Conservation (phyloP, 2,888 invertebrate species). For the Acholoe squamosa region DNA sequence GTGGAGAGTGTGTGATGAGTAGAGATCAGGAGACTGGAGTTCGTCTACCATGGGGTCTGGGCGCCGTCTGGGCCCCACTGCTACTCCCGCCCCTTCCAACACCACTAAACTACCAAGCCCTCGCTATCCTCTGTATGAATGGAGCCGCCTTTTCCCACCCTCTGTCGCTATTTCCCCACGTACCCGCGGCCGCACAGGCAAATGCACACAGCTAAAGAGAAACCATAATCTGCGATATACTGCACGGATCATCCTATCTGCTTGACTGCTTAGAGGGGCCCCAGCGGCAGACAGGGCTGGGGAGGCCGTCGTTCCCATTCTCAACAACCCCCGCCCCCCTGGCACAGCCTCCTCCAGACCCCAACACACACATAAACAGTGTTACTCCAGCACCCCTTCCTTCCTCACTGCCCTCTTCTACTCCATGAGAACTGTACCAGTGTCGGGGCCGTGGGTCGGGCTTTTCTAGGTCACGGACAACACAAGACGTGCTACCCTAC, state of each 20-base stretch:
- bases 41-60: too few relatives aligned
- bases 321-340: background rate
- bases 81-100: too few relatives aligned
- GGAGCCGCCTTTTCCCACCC: background rate
- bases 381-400: background rate
- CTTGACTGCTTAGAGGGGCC: too few relatives aligned
- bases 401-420: background rate
- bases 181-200: background rate
- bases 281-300: background rate
- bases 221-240: too few relatives aligned
- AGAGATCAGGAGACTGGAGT: too few relatives aligned
- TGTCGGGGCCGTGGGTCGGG: background rate
- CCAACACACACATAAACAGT: too few relatives aligned
- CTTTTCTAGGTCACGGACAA: slow-evolving; percentile 30
- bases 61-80: too few relatives aligned
- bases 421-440: slow-evolving; percentile 36
- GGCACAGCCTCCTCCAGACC: background rate
- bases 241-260: too few relatives aligned
- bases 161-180: background rate
- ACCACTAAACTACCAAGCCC: too few relatives aligned
- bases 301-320: slow-evolving; percentile 16
- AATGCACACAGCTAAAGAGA: too few relatives aligned
- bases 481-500: slow-evolving; percentile 6
- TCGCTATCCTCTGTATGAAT: too few relatives aligned
- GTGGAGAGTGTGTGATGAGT: too few relatives aligned